phyloP scores from a whole-genome alignment of 2,797 vertebrate species.

The Micrastur ruficollis region DNA sequence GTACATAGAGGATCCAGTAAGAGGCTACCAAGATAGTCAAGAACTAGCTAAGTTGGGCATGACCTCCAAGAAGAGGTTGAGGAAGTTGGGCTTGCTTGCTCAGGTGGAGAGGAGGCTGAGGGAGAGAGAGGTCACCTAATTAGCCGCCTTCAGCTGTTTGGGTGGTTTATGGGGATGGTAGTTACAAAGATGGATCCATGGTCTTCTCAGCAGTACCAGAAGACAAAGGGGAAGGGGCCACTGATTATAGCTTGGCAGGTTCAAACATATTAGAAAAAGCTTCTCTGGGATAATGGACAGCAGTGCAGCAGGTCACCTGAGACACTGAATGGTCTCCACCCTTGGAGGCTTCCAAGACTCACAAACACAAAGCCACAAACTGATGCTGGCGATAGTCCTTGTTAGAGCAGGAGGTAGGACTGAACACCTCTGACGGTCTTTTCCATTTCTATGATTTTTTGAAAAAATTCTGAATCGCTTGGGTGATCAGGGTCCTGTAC shows the following conservation, averaged over 20 bases:
- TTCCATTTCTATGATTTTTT: not conserved
- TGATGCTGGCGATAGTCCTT: not conserved
- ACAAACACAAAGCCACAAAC: not conserved
- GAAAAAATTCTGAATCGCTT: not conserved
- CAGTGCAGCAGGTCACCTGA: not conserved
- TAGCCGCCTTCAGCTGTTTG: not conserved
- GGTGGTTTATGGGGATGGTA: not conserved
- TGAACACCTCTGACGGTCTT: not conserved
- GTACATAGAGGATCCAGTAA: not conserved
- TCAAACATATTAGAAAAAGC: not conserved
- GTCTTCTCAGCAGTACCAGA: not conserved
- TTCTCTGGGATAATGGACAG: not conserved
- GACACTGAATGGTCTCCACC: not conserved
- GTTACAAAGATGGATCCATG: not conserved
- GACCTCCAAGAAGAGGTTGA: not conserved
- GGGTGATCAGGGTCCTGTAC: not conserved
- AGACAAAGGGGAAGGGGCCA: not conserved
- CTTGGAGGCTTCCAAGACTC: not conserved
- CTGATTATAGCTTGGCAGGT: not conserved
- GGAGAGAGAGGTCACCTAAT: not conserved
- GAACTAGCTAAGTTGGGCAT: not conserved
- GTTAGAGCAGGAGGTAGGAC: not conserved
- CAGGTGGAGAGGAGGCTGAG: not conserved
- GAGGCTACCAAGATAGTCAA: not conserved
- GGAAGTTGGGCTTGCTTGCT: not conserved